Evolutionary conservation across 2,113 vertebrate genomes (phyloP), one percentile per base, ranked within the genome.

Genomic region (Crocuta crocuta): DNA sequence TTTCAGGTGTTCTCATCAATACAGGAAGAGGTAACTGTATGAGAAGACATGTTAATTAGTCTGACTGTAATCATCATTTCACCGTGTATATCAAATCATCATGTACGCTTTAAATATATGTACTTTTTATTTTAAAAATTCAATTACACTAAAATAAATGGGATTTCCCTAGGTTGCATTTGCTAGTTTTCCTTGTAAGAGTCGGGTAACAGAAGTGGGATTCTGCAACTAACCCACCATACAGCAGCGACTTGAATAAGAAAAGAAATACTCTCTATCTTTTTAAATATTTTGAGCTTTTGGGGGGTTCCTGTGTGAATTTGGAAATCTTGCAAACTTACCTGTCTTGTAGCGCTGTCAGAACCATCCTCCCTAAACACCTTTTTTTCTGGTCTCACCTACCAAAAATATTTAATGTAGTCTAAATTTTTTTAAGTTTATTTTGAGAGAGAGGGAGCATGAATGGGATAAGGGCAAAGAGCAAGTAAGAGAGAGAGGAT

Each of bases 261-360:
- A 96, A 65, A 73, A 45, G 63, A 78, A 78, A 19, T 28, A 28
- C 39, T 35, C 4, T 93, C 70, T 12, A 23, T 89, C 58, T 93
- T 79, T 94, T 82, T 10, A 63, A 89, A 80, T 86, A 43, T 63
- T 96, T 94, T 66, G 80, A 35, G 3, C 31, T 86, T 91, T 55
- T 86, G 82, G 4, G 12, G 28, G 3, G 45, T 65, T 88, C 24
- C 58, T 76, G 0, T 88, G 81, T 53, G 31, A 91, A 85, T 92
- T 63, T 31, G 53, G 79, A 97, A 89, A 43, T 70, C 39, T 95
- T 96, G 1, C 10, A 7, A 61, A 91, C 91, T 88, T 94, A 55
- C 13, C 53, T 86, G 7, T 66, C 84, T 33, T 88, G 4, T 53
- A 68, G 16, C 13, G 33, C 65, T 84, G 3, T 92, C 61, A 82